phyloP scores from a whole-genome alignment of 2,888 invertebrate species.

The Allolobophora icterica region DNA sequence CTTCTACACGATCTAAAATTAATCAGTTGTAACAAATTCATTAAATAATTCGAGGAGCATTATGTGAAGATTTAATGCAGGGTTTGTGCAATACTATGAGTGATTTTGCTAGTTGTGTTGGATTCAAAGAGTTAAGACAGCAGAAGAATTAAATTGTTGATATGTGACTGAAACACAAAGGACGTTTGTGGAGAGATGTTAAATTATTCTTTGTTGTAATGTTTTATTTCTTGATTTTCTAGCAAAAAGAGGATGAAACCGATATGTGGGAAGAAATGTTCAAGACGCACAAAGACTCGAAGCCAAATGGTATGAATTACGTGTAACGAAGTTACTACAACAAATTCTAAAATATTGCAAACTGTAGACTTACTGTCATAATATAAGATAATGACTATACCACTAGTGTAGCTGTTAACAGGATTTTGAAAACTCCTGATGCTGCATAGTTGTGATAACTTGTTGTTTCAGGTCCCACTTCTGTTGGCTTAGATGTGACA shows the following conservation, averaged over 20 bases:
- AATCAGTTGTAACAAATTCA: too few species aligned
- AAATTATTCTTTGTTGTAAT: not conserved
- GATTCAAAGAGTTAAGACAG: too few species aligned
- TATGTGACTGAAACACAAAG: too few species aligned
- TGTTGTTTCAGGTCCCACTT: constrained; percentile 76
- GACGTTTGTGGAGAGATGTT: not conserved
- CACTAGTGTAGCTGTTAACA: too few species aligned
- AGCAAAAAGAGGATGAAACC: constrained; percentile 42
- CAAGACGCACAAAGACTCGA: constrained; percentile 90
- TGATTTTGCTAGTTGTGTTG: too few species aligned
- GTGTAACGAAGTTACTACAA: not conserved
- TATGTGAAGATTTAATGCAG: too few species aligned
- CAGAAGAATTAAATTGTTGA: too few species aligned
- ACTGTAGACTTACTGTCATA: not conserved
- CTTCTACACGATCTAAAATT: too few species aligned
- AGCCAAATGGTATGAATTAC: constrained; percentile 75
- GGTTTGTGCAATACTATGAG: too few species aligned
- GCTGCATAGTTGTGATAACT: not conserved
- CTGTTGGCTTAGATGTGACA: constrained; percentile 88
- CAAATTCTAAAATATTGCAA: not conserved
- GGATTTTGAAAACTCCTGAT: not conserved
- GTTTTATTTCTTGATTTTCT: not conserved
- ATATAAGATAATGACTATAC: too few species aligned
- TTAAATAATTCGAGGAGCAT: too few species aligned
- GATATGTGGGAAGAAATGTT: constrained; percentile 77